phyloP scores from a whole-genome alignment of 2,797 vertebrate genomes.

The Gadopsis bispinosus region DNA sequence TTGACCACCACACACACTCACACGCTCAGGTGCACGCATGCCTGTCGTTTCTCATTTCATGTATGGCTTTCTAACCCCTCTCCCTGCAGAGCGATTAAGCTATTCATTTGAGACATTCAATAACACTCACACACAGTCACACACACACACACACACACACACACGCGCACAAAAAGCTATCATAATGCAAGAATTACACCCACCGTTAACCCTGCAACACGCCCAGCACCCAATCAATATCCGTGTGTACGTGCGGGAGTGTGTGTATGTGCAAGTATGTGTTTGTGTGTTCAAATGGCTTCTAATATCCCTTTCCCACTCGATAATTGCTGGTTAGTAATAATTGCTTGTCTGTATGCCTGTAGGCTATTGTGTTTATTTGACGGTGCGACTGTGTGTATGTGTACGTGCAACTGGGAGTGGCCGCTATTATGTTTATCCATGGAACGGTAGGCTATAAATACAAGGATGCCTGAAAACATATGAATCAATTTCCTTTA shows the following conservation, averaged over 20 bases:
- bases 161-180: slow-evolving; percentile 62
- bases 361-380: slow-evolving; percentile 73
- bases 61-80: slow-evolving; percentile 71
- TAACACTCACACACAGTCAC: slow-evolving; percentile 62
- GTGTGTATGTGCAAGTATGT: slow-evolving; percentile 5
- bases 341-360: slow-evolving; percentile 77
- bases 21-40: slow-evolving; percentile 35
- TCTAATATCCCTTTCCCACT: slow-evolving; percentile 73
- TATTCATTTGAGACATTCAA: slow-evolving; percentile 82
- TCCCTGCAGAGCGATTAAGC: slow-evolving; percentile 77
- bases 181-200: slow-evolving; percentile 83
- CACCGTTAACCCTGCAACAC: slow-evolving; percentile 79
- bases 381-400: slow-evolving; percentile 53
- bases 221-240: slow-evolving; percentile 77
- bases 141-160: slow-evolving; percentile 21
- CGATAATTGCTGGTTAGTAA: slow-evolving; percentile 78
- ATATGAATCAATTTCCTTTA: slow-evolving; percentile 66
- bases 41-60: slow-evolving; percentile 72
- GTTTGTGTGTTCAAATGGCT: slow-evolving; percentile 35
- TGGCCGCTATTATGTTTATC: slow-evolving; percentile 66
- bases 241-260: slow-evolving; percentile 35
- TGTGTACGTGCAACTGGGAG: slow-evolving; percentile 59
- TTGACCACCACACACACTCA: slow-evolving; percentile 40
- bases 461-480: slow-evolving; percentile 61
- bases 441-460: slow-evolving; percentile 63